Evolutionary conservation across 2,888 invertebrate genomes (phyloP).

Genomic region (Diaprepes abbreviatus): DNA sequence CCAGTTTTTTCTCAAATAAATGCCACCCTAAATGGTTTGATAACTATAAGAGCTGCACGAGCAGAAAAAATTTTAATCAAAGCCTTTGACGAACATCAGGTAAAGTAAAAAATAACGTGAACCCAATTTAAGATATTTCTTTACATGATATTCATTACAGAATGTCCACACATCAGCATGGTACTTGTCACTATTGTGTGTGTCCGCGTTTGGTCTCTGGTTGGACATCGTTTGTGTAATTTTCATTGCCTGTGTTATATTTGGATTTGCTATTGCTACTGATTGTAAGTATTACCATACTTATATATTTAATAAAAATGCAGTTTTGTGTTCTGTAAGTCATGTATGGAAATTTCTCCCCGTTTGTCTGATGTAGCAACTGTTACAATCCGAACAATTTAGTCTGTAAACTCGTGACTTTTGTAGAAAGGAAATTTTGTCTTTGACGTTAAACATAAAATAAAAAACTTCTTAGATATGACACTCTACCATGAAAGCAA

Average conservation of each 20-base stretch:
- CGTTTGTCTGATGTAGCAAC: too few relatives aligned
- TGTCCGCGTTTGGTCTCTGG: conserved; percentile 77
- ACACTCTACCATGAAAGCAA: too few relatives aligned
- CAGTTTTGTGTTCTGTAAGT: too few relatives aligned
- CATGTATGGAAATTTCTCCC: too few relatives aligned
- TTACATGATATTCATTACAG: too few relatives aligned
- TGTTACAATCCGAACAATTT: too few relatives aligned
- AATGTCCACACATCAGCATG: conserved; percentile 75
- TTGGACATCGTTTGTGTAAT: conserved; percentile 73
- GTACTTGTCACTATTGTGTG: conserved; percentile 73
- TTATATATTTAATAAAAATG: too few relatives aligned
- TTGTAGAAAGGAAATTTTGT: too few relatives aligned
- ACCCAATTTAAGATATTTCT: too few relatives aligned
- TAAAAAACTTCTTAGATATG: too few relatives aligned
- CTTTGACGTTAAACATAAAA: too few relatives aligned
- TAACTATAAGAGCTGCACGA: conserved; percentile 53
- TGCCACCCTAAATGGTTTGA: conserved; percentile 53
- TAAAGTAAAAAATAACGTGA: conserved; percentile 48
- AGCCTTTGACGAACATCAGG: conserved; percentile 56
- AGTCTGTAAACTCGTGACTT: too few relatives aligned
- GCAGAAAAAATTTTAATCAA: conserved; percentile 48
- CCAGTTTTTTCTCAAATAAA: conserved; percentile 56
- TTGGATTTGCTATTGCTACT: conserved; percentile 70
- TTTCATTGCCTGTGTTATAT: conserved; percentile 74
- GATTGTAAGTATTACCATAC: conserved; percentile 60